Base-by-base conservation (phyloP, 1,140 invertebrate genomes). In the Meloidogyne floridensis region DNA sequence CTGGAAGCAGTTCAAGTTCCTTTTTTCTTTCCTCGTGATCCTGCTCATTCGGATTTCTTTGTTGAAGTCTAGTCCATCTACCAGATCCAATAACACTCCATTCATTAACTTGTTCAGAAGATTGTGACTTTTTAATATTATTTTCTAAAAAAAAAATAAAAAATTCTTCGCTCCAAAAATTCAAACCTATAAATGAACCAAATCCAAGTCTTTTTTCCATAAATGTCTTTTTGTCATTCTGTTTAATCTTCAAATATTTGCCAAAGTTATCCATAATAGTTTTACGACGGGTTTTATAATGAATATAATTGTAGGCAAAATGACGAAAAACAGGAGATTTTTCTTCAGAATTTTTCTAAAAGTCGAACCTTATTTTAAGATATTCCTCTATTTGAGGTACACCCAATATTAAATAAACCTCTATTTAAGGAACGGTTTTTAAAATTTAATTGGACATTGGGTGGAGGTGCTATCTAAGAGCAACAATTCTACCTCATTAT, bases 11-110 rank as follows among this genome's bases (percentile, higher is more conserved):
- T 72, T 82, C 13, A 32, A 87, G 9, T 32, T 76, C 84, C 10
- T 42, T 18, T 20, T 20, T 59, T 47, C 72, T 59, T 32, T 85
- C 84, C 2, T 85, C 82, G 11, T 51, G 32, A 42, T 84, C 86
- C 32, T 79, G 87, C 69, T 85, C 84, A 79, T 85, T 85, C 6
- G 84, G 85, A 72, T 87, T 85, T 72, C 84, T 79, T n/a, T 72
- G 43, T 13, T 32, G 11, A n/a, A 77, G 9, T n/a, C 56, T 47
- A 2, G 81, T 20, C 84, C 84, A 85, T 65, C 83, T 51, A n/a
- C 84, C 84, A 47, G 72, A 65, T 77, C 69, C 56, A 18, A 43
- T 53, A n/a, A 85, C 65, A n/a, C 7, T 73, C 80, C 75, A 84
- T 42, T 77, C 79, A n/a, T 86, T 84, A 77, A 85, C 87, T 73